Evolutionary conservation across 2,797 vertebrate species (phyloP), one percentile per base, ranked within the genome.

Genomic region (Sardinella longiceps): DNA sequence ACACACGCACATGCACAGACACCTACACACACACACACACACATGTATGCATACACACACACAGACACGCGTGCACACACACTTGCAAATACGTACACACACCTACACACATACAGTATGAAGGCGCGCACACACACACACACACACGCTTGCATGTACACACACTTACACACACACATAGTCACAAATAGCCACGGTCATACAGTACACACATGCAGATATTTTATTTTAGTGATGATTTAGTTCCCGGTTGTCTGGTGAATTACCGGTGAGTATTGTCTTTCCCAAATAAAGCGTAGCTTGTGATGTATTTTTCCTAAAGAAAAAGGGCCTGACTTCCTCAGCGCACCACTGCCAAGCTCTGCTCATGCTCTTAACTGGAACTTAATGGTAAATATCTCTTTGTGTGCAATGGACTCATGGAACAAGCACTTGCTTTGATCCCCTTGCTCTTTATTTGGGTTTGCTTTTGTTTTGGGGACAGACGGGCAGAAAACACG

Each of bases 201-300:
- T 18, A 51, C 11, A 2, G 12, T 28, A 70, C 30, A 70, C 70
- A 77, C 33, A 77, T 33, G 20, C 70, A 20, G 5, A 43, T 39
- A 43, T 77, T 77, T 77, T 77, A 77, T 77, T 77, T 77, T 77
- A 77, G 37, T 77, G 18, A 33, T 15, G 23, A 12, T 43, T 77
- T 43, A 23, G 70, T 77, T 77, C 37, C 70, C 37, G 70, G 70
- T 77, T 77, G 70, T 77, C 33, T 77, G 23, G 37, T 77, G 70
- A 77, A 77, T 77, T 77, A 77, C 70, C 70, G 70, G 70, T 43
- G n/a, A 77, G 70, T 77, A 77, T 77, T 43, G 15, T 77, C 18
- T 77, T 77, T 77, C 70, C 20, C 37, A 77, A 77, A 77, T 43
- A 77, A 23, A 20, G 37, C 18, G 18, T 37, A 37, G 70, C 23